Evolutionary conservation across 2,113 vertebrate genomes (phyloP), one percentile per base, ranked within the genome.

Genomic region (Crocuta crocuta): DNA sequence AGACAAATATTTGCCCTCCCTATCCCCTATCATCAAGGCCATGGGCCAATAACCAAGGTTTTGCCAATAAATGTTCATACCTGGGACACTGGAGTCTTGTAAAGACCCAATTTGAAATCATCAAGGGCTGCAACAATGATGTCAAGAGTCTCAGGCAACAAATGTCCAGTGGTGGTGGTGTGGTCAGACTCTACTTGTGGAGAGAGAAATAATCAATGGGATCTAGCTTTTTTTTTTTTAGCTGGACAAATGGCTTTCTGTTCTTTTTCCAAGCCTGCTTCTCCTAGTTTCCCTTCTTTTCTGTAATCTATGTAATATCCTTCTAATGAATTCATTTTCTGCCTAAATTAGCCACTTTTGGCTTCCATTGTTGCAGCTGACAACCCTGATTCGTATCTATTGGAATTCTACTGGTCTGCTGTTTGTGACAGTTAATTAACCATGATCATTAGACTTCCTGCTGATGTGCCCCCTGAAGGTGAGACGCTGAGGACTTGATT

Each of bases 311-410:
- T 11, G 12, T 70, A 73, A 50, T 79, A 35, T 81, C 31, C 17
- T 78, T 79, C 48, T 85, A 19, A 85, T 65, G 63, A 82, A 85
- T 79, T 90, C 48, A 12, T 79, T 89, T 90, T 94, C 43, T 71
- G 28, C 26, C 39, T 73, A 43, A 70, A 26, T 71, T 43, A 85
- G 48, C 39, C n/a, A 79, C 43, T 65, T 85, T 85, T n/a, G 73
- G 10, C 53, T 65, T 80, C 95, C 86, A n/a, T 9, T 63, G 21
- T 80, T 90, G 11, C 53, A 71, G 24, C 5, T 1, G 39, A 61
- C 43, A 85, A 23, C 39, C 5, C 39, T 10, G 58, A 39, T 55
- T 89, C 61, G 48, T 6, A 28, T 55, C 23, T 66, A 4, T 45
- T 50, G 39, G 58, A 76, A 84, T 96, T 61, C 78, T 61, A 61